Conservation (phyloP, 2,113 vertebrate genomes). For the Vicugna pacos region DNA sequence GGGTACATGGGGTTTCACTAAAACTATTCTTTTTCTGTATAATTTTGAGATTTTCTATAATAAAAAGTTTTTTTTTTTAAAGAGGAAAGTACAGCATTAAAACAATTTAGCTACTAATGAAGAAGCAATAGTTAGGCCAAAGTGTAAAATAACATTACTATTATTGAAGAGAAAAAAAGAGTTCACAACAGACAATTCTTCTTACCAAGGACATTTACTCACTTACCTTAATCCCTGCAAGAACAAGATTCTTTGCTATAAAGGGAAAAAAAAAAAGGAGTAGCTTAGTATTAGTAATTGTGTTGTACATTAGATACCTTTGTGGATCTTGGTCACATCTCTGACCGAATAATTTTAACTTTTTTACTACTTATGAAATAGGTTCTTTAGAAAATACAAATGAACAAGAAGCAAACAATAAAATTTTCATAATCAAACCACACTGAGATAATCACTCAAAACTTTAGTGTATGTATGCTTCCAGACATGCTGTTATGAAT, state of each 20-base stretch:
- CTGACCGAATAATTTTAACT: background rate
- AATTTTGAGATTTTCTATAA: constrained; percentile 31
- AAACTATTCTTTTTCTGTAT: background rate
- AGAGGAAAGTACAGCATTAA: background rate
- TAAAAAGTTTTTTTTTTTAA: background rate
- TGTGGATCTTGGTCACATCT: background rate
- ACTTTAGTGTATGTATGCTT: constrained; percentile 23
- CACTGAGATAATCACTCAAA: background rate
- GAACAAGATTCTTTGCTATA: constrained; percentile 97
- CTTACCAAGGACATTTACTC: constrained; percentile 27
- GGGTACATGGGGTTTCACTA: background rate
- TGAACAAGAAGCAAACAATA: background rate
- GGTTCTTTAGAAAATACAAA: background rate
- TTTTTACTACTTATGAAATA: constrained; percentile 55
- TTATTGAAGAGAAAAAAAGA: background rate
- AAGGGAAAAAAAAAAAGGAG: constrained; percentile 67
- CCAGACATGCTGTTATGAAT: constrained; percentile 9
- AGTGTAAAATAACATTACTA: background rate
- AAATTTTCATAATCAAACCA: constrained; percentile 7
- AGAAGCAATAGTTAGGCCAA: background rate
- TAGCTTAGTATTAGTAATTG: constrained; percentile 15
- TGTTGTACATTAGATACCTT: background rate
- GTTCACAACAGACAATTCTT: background rate
- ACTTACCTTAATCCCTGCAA: constrained; percentile 97
- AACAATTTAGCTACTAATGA: constrained; percentile 41